Conservation (phyloP, 2,797 vertebrate genomes). For the Aerospiza tachiro region DNA sequence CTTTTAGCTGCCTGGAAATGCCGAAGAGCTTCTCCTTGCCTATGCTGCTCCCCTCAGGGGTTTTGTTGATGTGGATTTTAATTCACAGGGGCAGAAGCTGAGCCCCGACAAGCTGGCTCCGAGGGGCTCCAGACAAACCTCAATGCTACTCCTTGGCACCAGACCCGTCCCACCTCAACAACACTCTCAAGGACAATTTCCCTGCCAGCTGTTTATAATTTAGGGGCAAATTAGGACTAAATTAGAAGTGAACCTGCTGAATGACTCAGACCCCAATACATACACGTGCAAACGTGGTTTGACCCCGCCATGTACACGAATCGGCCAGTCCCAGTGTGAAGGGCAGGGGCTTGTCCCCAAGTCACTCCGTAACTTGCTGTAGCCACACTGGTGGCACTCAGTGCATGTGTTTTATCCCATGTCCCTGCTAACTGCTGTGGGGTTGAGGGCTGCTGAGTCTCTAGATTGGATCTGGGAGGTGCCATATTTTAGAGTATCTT, state of each 20-base stretch:
- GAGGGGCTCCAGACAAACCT: background rate
- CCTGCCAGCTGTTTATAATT: background rate
- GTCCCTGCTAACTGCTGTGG: background rate
- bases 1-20: background rate
- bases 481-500: background rate
- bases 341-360: background rate
- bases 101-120: accelerated
- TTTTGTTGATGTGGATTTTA: background rate
- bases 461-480: background rate
- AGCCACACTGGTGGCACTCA: background rate
- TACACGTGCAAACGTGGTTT: background rate
- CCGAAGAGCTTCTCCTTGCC: background rate
- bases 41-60: background rate
- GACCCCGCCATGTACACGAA: accelerated
- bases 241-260: background rate
- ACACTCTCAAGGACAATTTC: background rate
- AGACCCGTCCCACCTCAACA: background rate
- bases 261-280: background rate
- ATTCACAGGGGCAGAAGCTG: background rate
- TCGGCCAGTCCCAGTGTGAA: accelerated
- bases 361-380: accelerated
- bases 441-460: background rate
- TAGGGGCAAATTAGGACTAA: background rate
- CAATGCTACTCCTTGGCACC: background rate
- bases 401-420: accelerated